Conservation (phyloP, 2,113 vertebrate genomes). For the Malurus alboscapulatus region DNA sequence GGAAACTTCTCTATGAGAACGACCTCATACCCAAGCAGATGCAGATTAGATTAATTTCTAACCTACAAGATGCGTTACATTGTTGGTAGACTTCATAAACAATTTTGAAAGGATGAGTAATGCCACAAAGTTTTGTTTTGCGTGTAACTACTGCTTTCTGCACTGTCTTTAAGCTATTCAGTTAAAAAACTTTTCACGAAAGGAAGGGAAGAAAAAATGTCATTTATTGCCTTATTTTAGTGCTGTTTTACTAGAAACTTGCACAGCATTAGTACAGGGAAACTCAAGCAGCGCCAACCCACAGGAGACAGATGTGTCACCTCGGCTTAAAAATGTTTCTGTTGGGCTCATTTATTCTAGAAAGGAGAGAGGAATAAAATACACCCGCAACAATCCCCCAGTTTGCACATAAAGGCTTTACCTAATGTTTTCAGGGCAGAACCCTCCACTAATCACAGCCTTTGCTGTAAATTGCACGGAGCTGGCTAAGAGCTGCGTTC, state of each 20-base stretch:
- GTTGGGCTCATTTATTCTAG: constrained; percentile 13
- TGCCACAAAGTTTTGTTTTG: not conserved
- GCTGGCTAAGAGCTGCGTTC: not conserved
- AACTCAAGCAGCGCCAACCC: not conserved
- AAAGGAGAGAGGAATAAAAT: not conserved
- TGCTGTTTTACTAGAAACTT: not conserved
- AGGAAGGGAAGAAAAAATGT: not conserved
- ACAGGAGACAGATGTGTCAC: constrained; percentile 20
- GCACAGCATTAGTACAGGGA: not conserved
- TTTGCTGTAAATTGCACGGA: not conserved
- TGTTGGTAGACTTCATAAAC: not conserved
- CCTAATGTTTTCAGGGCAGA: not conserved
- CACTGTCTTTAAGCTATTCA: not conserved
- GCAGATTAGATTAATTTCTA: not conserved
- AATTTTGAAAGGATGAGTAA: not conserved
- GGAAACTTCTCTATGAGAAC: not conserved
- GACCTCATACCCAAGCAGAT: not conserved
- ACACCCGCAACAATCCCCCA: not conserved
- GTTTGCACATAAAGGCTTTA: constrained; percentile 2
- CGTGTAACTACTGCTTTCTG: not conserved
- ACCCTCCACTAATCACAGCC: not conserved
- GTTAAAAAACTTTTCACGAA: not conserved
- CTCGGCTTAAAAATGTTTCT: constrained; percentile 13
- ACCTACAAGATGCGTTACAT: not conserved
- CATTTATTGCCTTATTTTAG: not conserved